Evolutionary conservation across 53 echinoderm and acorn worm species (phyloP), one percentile per base, ranked within the genome.

Genomic region (Glandiceps talaboti): DNA sequence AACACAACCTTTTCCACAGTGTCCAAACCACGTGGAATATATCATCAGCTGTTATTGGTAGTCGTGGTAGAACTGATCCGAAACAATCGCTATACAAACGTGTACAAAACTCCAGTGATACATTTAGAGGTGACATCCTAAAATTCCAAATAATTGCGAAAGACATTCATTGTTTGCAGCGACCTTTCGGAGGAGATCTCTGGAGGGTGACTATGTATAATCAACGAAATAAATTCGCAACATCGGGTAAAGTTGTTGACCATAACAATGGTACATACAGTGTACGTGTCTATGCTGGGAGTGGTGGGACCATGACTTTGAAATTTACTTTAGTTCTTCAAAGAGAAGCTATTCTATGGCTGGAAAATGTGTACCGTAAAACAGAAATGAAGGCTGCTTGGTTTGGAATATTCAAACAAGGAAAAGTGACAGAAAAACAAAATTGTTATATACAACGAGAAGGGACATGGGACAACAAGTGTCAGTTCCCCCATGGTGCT

Each of bases 321-420:
- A 76, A 80, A 27, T 30, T 85, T 33, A 80, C 27, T 30, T 80
- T 85, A 20, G 80, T 85, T 28, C 85, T 80, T 74, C 80, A 79
- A 0, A 85, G 85, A 72, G 75, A 80, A 45, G 85, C 80, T 25
- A 76, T 45, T 0, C 1, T 80, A 25, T 75, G 73, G 1, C 80
- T 79, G 75, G 31, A 31, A 75, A 80, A 80, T 14, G 75, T 85
- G 25, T 20, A 12, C 6, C 76, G 85, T 76, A 30, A 33, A 30
- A 80, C 79, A 33, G 33, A 64, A 14, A 80, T 45, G 30, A 79
- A 80, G 27, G 80, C 76, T 33, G 80, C 33, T 79, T 85, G 85
- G 85, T 25, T 29, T 0, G 85, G 80, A 0, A 79, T 31, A 26
- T 85, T 85, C 72, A 76, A 79, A 27, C 1, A 27, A 25, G 80